Percentiles rank a stretch among this genome's conserved stretches.
Conservation (phyloP, 2,113 vertebrate genomes). For the Mesoclemmys tuberculata region DNA sequence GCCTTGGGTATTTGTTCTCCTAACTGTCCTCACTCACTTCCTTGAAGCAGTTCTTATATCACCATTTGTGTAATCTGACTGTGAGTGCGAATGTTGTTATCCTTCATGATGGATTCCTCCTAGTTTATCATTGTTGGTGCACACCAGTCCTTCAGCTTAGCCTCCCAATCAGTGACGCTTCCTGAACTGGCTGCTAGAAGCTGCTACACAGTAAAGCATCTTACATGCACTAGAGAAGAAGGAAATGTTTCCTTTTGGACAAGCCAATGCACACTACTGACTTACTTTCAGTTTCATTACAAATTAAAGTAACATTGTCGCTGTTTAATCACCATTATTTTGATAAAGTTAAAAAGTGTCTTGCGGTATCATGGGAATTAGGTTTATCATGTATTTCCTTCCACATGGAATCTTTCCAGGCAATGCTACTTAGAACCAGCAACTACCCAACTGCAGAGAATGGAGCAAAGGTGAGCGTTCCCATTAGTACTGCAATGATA, state of each 20-base stretch:
- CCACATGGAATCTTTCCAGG: background rate
- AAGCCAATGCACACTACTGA: background rate
- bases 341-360: background rate
- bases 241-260: background rate
- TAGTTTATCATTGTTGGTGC: background rate
- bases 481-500: accelerated
- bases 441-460: background rate
- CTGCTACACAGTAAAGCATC: background rate
- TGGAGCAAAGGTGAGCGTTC: background rate
- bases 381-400: background rate
- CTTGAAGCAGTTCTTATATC: background rate
- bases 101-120: background rate
- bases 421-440: background rate
- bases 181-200: background rate
- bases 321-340: background rate
- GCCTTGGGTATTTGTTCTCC: background rate
- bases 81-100: background rate
- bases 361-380: background rate
- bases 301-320: constrained; percentile 8
- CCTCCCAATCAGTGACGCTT: background rate
- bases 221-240: background rate
- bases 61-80: background rate
- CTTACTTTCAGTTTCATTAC: background rate
- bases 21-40: background rate
- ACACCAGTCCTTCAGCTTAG: background rate